phyloP scores from a whole-genome alignment of 2,113 vertebrate species.

The Ascaphus truei region DNA sequence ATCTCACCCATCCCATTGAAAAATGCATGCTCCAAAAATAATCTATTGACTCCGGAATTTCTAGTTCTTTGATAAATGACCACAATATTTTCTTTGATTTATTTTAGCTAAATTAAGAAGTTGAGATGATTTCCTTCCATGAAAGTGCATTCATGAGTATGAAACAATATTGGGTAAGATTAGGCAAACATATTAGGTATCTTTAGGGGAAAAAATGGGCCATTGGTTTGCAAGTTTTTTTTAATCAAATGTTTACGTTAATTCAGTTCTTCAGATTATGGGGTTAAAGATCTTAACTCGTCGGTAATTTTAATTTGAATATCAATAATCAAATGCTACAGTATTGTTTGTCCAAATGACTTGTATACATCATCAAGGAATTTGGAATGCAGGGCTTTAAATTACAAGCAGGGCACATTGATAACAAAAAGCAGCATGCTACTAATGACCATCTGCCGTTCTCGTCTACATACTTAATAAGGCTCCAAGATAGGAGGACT shows the following conservation, averaged over 20 bases:
- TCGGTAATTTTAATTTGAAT: slow-evolving; percentile 26
- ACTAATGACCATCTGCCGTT: slow-evolving; percentile 28
- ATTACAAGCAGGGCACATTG: slow-evolving; percentile 11
- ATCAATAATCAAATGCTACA: slow-evolving; percentile 30
- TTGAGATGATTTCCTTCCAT: no score
- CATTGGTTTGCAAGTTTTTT: slow-evolving; percentile 3
- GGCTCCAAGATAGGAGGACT: neutral
- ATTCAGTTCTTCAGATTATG: slow-evolving; percentile 30
- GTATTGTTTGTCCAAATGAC: slow-evolving; percentile 34
- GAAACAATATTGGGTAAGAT: neutral
- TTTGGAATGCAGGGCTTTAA: slow-evolving; percentile 20
- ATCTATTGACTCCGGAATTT: no score
- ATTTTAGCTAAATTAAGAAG: no score
- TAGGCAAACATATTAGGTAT: neutral
- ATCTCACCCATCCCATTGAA: no score
- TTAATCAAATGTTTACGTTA: slow-evolving; percentile 15
- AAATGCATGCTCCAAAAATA: no score
- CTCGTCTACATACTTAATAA: neutral
- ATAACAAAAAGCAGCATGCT: slow-evolving; percentile 18
- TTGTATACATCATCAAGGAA: slow-evolving; percentile 28
- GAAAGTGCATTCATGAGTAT: neutral
- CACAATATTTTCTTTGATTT: no score
- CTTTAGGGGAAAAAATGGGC: neutral
- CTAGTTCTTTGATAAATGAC: no score
- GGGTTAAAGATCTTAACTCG: slow-evolving; percentile 23